A percentile compares a stretch with the other conserved stretches of the same genome.
Conservation (phyloP, 2,888 invertebrate species). For the Catocala nupta region DNA sequence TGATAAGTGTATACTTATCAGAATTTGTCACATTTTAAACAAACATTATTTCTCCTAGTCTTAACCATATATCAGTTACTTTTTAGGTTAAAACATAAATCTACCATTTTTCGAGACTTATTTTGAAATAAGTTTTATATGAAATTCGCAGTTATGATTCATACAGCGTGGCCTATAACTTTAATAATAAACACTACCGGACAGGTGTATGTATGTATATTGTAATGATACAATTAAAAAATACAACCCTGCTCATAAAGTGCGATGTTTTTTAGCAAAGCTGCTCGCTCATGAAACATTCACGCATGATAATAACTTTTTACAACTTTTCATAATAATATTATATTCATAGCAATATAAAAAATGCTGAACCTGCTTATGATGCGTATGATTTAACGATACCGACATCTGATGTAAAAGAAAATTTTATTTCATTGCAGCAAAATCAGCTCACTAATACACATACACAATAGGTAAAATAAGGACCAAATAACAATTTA, state of each 20-base stretch:
- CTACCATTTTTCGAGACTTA: too few species aligned
- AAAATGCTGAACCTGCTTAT: not conserved
- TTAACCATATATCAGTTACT: too few species aligned
- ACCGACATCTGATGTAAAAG: not conserved
- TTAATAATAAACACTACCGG: too few species aligned
- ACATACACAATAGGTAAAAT: slow-evolving; percentile 25
- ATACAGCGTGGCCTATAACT: too few species aligned
- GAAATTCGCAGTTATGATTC: too few species aligned
- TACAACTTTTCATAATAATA: slow-evolving; percentile 3
- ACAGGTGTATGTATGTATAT: too few species aligned
- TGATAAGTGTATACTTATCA: too few species aligned
- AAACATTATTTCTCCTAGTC: too few species aligned
- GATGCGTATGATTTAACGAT: slow-evolving; percentile 8
- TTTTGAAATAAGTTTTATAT: too few species aligned
- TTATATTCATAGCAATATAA: not conserved
- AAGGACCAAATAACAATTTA: slow-evolving; percentile 36
- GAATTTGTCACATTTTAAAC: too few species aligned
- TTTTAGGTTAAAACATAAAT: too few species aligned
- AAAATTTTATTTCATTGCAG: slow-evolving; percentile 2
- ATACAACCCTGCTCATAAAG: not conserved
- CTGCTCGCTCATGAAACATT: not conserved
- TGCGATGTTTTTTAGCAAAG: not conserved
- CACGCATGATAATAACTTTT: not conserved
- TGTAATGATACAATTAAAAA: too few species aligned
- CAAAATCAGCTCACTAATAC: not conserved